Conservation (phyloP, 2,888 invertebrate species). For the Lysandra bellargus region DNA sequence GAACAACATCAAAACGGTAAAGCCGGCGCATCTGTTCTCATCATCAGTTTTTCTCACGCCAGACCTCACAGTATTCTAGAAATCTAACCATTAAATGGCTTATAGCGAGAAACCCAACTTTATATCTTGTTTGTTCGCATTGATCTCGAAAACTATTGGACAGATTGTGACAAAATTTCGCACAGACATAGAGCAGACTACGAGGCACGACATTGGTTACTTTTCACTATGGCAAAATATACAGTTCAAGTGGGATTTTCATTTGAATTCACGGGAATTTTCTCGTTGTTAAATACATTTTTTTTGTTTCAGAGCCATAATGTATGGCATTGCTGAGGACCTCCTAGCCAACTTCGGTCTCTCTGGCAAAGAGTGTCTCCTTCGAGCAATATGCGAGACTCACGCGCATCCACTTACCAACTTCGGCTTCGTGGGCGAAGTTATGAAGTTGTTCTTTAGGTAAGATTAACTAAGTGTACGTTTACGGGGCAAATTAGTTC, state of each 20-base stretch:
- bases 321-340: conserved; percentile 89
- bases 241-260: background rate
- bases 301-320: conserved; percentile 80
- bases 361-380: conserved; percentile 89
- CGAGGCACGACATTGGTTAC: no score
- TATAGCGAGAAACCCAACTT: background rate
- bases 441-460: conserved; percentile 91
- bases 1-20: conserved; percentile 19
- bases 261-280: background rate
- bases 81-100: background rate
- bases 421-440: conserved; percentile 90
- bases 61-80: background rate
- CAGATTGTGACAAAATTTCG: background rate
- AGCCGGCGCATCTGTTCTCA: background rate
- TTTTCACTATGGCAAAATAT: background rate
- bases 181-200: background rate
- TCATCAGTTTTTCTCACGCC: background rate
- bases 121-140: background rate
- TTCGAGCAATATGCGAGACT: conserved; percentile 92
- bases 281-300: background rate
- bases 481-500: background rate
- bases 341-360: conserved; percentile 89
- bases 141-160: background rate
- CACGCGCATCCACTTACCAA: conserved; percentile 89
- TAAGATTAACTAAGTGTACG: conserved; percentile 65